phyloP scores from a whole-genome alignment of 2,113 vertebrate genomes.

The Acanthochromis polyacanthus region DNA sequence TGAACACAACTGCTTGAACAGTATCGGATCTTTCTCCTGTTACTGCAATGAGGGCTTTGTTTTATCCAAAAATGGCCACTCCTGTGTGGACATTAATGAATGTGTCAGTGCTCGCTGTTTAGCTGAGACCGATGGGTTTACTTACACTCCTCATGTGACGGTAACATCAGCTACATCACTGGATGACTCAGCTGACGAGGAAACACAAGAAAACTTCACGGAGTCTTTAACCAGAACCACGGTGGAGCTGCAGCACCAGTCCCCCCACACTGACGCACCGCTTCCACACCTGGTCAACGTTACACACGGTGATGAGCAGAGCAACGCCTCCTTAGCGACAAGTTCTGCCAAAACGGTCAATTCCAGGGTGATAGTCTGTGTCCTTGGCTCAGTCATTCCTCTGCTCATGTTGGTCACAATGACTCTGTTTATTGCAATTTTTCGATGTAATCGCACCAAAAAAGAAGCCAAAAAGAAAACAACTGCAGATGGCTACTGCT shows the following conservation, averaged over 20 bases:
- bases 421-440: constrained; percentile 64
- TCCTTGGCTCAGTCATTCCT: constrained; percentile 75
- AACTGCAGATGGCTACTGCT: constrained; percentile 83
- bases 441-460: constrained; percentile 71
- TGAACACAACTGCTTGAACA: constrained; percentile 75
- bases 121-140: constrained; percentile 28
- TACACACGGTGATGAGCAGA: not conserved
- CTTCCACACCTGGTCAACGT: not conserved
- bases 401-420: constrained; percentile 72
- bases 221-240: constrained; percentile 30
- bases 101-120: constrained; percentile 67
- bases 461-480: constrained; percentile 76
- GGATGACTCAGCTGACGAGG: not conserved
- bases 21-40: constrained; percentile 78
- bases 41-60: constrained; percentile 73
- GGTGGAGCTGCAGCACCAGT: constrained; percentile 47
- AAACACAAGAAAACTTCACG: not conserved
- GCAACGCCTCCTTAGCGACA: constrained; percentile 24
- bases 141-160: constrained; percentile 27
- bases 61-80: constrained; percentile 44
- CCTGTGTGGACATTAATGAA: constrained; percentile 76
- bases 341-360: not conserved
- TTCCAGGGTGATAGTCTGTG: constrained; percentile 70
- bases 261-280: constrained; percentile 42
- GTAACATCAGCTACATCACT: not conserved